Evolutionary conservation across 2,797 vertebrate genomes (phyloP).

Genomic region (Chelonia mydas): DNA sequence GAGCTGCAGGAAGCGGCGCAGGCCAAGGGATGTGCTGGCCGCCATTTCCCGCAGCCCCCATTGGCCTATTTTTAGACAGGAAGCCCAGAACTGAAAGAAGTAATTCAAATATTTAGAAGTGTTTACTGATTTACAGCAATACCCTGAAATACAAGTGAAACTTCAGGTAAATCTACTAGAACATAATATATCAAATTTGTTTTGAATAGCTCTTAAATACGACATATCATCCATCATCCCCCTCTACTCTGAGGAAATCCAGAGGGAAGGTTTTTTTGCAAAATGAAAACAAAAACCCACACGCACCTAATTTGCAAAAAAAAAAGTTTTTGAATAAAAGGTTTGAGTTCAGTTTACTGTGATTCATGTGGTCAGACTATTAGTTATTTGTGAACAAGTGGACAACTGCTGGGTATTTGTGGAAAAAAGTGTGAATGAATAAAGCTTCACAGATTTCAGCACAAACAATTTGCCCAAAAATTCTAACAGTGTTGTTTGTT

Average conservation of each 20-base stretch:
- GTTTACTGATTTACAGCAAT: not conserved
- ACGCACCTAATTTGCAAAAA: not conserved
- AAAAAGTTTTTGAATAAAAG: not conserved
- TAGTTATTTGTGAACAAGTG: not conserved
- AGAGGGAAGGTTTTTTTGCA: not conserved
- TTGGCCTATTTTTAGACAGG: not conserved
- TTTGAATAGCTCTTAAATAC: not conserved
- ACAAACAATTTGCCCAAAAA: constrained; percentile 1
- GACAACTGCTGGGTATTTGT: not conserved
- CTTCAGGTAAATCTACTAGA: constrained; percentile 6
- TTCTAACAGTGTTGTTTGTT: not conserved
- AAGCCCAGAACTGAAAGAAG: not conserved
- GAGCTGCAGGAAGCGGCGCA: not conserved
- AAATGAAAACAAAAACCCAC: not conserved
- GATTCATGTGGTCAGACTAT: not conserved
- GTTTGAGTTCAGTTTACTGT: not conserved
- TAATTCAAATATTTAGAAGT: not conserved
- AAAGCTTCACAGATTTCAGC: constrained; percentile 1
- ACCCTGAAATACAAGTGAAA: not conserved
- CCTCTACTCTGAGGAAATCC: not conserved
- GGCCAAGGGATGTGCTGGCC: too few relatives aligned
- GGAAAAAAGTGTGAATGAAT: not conserved
- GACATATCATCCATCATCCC: not conserved
- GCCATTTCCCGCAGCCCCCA: too few relatives aligned
- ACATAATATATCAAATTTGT: not conserved